phyloP scores from a whole-genome alignment of 2,888 invertebrate species.

The Acronicta leporina region DNA sequence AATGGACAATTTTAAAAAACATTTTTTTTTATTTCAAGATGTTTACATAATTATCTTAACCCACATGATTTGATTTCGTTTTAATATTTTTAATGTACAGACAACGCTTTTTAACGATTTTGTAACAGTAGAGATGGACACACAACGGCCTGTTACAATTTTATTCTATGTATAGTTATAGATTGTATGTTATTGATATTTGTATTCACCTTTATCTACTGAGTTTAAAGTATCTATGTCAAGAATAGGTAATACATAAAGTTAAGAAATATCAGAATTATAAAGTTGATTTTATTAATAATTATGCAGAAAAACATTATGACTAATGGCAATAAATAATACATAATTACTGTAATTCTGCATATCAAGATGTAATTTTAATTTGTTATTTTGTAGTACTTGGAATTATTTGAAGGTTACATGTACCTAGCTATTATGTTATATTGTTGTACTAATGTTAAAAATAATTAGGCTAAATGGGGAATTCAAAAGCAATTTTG shows the following conservation, averaged over 20 bases:
- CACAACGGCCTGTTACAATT: too few species aligned
- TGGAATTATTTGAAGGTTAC: background rate
- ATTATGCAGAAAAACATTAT: background rate
- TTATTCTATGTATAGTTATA: too few species aligned
- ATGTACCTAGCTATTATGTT: background rate
- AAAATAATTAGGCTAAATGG: conserved; percentile 1
- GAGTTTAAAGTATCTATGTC: background rate
- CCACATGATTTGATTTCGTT: too few species aligned
- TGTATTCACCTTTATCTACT: too few species aligned
- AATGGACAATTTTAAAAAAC: too few species aligned
- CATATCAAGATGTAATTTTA: background rate
- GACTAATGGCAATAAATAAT: background rate
- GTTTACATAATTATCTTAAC: too few species aligned
- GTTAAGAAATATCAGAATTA: background rate
- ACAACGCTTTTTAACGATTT: too few species aligned
- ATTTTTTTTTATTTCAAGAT: too few species aligned
- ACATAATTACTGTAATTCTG: background rate
- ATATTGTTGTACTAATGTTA: background rate
- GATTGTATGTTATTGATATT: too few species aligned
- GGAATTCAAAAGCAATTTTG: background rate
- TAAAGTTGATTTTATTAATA: background rate
- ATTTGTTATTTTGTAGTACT: background rate
- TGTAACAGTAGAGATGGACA: too few species aligned
- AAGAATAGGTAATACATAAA: too few species aligned
- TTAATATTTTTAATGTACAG: too few species aligned